Percentiles rank a stretch among this genome's conserved stretches.
These are phyloP conservation scores for Oryzias melastigma DNA, from an alignment of 2,113 vertebrate genomes.

Conservation along the genomic window DNA sequence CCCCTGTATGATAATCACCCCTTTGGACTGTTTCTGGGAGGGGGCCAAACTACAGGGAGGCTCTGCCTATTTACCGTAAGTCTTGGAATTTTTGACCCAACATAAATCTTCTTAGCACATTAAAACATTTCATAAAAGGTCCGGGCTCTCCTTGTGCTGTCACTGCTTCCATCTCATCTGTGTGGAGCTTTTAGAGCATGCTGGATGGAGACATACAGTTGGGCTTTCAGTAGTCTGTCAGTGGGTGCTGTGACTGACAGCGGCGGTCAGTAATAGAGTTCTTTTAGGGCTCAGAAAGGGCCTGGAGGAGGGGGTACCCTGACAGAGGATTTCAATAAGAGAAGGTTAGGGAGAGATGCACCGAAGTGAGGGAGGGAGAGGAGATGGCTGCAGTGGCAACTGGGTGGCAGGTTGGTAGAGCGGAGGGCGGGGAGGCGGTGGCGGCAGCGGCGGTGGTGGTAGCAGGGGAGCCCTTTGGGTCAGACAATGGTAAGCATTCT, in stretches of 20 bases:
- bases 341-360: conserved; percentile 57
- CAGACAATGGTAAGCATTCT: conserved; percentile 90
- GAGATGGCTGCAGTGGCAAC: conserved; percentile 68
- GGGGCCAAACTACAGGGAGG: conserved; percentile 97
- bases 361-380: conserved; percentile 45
- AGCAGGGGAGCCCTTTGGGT: conserved; percentile 76
- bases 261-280: conserved; percentile 71
- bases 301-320: conserved; percentile 38
- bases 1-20: conserved; percentile 97
- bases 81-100: conserved; percentile 53
- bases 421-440: conserved; percentile 62
- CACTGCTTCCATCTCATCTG: conserved; percentile 44
- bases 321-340: conserved; percentile 63
- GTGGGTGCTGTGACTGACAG: conserved; percentile 67
- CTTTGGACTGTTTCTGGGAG: conserved; percentile 99
- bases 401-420: conserved; percentile 74
- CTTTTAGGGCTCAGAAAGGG: conserved; percentile 62
- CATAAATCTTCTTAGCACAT: conserved; percentile 8
- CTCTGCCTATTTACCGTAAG: conserved; percentile 98
- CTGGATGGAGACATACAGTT: conserved; percentile 72
- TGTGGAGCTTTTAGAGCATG: conserved; percentile 35
- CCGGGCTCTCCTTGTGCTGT: conserved; percentile 21
- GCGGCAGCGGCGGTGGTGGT: conserved; percentile 61
- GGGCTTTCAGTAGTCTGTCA: conserved; percentile 59
- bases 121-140: conserved; percentile 27